Evolutionary conservation across 2,888 invertebrate genomes (phyloP), one percentile per base, ranked within the genome.

Genomic region (Caenorhabditis afra): DNA sequence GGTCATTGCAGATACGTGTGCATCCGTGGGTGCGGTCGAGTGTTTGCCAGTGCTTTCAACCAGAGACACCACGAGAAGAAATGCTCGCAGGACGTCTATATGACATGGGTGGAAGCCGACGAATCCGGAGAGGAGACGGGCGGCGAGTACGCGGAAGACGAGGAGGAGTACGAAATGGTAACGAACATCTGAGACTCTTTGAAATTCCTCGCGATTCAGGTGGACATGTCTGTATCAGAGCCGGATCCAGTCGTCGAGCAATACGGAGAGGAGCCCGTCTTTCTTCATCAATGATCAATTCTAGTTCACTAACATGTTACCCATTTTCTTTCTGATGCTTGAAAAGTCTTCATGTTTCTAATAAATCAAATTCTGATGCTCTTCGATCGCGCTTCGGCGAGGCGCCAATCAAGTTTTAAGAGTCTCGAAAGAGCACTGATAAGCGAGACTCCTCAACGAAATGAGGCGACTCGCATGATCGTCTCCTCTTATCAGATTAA

Each of bases 1-100:
- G 8, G 23, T 47, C 5, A 37, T 64, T 50, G 4, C 23, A 84
- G 85, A 71, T 87, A 83, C 71, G 83, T 86, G 20, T 88, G 88
- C 53, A 52, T 79, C 12, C 81, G 84, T 41, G 85, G 85, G n/a
- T 88, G 88, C 61, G 88, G 88, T n/a, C 79, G 85, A 23, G 82
- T 74, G 14, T 84, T 86, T 55, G 80, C 82, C 4, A 70, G 66
- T 23, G 61, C 64, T 1, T 65, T 74, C 16, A 86, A 86, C 57
- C 80, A 81, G 52, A 45, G 76, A 20, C 37, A 62, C 10, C 86
- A 86, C 73, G 85, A 86, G 53, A 47, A 57, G 58, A 82, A 79
- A 44, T 86, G 86, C 50, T 16, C 23, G 3, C 61, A 71, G 8
- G 44, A 59, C 12, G 58, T 62, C n/a, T 58, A 58, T 20, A 1